phyloP scores from a whole-genome alignment of 1,140 invertebrate species.

The Drosophila leontia region DNA sequence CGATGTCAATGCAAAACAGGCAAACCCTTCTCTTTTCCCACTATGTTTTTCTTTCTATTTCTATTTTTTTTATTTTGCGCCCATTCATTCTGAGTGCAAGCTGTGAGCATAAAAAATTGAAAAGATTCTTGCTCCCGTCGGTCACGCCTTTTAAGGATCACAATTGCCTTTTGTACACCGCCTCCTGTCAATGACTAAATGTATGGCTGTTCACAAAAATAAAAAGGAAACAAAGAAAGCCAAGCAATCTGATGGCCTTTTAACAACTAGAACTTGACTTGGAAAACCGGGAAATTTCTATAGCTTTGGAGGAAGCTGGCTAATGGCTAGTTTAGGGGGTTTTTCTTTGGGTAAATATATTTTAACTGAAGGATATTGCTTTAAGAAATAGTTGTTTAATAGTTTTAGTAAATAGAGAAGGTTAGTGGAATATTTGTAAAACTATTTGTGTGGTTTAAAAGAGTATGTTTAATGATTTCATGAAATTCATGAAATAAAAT shows the following conservation, averaged over 20 bases:
- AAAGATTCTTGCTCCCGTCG: constrained; percentile 34
- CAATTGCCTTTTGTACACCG: constrained; percentile 53
- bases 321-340: constrained; percentile 34
- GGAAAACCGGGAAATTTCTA: constrained; percentile 4
- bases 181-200: constrained; percentile 56
- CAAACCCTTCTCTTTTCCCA: constrained; percentile 31
- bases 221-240: constrained; percentile 16
- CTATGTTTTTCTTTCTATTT: constrained; percentile 8
- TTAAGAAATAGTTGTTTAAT: constrained; percentile 7
- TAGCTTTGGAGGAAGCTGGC: not conserved
- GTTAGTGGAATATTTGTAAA: not conserved
- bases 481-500: not conserved
- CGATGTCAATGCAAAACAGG: constrained; percentile 56
- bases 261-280: constrained; percentile 45
- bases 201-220: constrained; percentile 48
- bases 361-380: constrained; percentile 4
- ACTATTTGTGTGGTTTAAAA: not conserved
- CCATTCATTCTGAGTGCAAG: constrained; percentile 38
- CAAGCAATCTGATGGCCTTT: constrained; percentile 48
- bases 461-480: not conserved
- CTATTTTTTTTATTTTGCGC: not conserved
- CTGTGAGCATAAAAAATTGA: constrained; percentile 45
- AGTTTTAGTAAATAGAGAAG: not conserved
- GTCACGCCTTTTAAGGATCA: constrained; percentile 54
- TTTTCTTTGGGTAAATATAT: not conserved